These are phyloP conservation scores for Nannoperca obscura DNA, from an alignment of 2,797 vertebrate genomes.

Conservation along the genomic window DNA sequence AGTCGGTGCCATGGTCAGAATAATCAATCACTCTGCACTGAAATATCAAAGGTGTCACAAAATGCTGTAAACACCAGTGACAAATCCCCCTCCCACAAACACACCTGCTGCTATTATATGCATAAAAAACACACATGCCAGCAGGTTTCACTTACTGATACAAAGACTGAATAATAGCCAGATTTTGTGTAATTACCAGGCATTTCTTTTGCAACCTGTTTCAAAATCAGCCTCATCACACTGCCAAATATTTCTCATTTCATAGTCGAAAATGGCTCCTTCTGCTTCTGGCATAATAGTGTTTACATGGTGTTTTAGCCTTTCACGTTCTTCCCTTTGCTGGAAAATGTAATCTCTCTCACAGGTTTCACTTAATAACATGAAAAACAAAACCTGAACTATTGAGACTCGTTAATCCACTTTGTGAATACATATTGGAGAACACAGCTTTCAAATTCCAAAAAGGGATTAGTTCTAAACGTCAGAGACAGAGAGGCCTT, in stretches of 20 bases:
- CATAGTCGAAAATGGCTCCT: constrained; percentile 26
- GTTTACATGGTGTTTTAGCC: constrained; percentile 59
- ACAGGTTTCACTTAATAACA: constrained; percentile 79
- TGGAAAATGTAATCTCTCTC: constrained; percentile 75
- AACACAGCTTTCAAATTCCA: constrained; percentile 80
- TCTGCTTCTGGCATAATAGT: constrained; percentile 51
- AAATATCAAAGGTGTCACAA: constrained; percentile 53
- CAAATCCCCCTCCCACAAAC: constrained; percentile 39
- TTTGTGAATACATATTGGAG: constrained; percentile 80
- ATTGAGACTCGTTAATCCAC: constrained; percentile 79
- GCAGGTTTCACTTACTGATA: constrained; percentile 21
- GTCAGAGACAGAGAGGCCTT: constrained; percentile 81
- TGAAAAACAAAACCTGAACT: constrained; percentile 75
- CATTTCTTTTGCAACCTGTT: constrained; percentile 51
- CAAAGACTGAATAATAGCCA: constrained; percentile 48
- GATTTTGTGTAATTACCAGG: constrained; percentile 40
- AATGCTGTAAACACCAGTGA: constrained; percentile 40
- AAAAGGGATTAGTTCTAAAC: constrained; percentile 81
- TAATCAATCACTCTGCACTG: constrained; percentile 75
- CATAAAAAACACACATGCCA: constrained; percentile 14
- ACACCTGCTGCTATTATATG: constrained; percentile 56
- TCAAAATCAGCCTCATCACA: constrained; percentile 30
- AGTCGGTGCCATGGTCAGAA: constrained; percentile 64
- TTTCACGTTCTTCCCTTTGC: constrained; percentile 55
- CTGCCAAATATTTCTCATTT: constrained; percentile 53